These are phyloP conservation scores for Ophthalmolycus amberensis DNA, from an alignment of 2,113 vertebrate genomes.

Conservation along the genomic window DNA sequence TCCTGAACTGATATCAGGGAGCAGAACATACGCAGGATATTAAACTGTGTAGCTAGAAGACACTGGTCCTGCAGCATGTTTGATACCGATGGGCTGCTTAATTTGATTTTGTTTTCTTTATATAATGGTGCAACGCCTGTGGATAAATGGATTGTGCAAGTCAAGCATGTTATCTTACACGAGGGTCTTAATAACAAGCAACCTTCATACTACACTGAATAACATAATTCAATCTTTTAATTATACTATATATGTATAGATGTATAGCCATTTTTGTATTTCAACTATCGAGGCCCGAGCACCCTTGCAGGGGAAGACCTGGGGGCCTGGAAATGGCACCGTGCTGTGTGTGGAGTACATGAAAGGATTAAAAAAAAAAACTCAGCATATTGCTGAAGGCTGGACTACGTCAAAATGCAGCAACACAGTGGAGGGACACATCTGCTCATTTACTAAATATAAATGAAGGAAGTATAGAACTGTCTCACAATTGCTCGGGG, in stretches of 20 bases:
- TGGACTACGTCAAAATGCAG: conserved; percentile 42
- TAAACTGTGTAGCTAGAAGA: conserved; percentile 9
- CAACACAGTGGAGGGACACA: conserved; percentile 50
- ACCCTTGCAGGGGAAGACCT: conserved; percentile 29
- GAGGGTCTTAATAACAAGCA: conserved; percentile 44
- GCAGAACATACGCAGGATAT: conserved; percentile 29
- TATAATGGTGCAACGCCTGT: conserved; percentile 18
- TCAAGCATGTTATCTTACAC: conserved; percentile 54
- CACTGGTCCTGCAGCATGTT: conserved; percentile 20
- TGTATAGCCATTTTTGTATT: conserved; percentile 15
- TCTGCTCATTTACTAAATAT: conserved; percentile 56
- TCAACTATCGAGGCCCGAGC: conserved; percentile 9
- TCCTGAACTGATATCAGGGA: conserved; percentile 42
- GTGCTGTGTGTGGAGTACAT: conserved; percentile 60
- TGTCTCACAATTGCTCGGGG: conserved; percentile 18
- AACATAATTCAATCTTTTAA: conserved; percentile 12
- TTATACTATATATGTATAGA: conserved; percentile 21
- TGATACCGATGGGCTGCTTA: conserved; percentile 17
- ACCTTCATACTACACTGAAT: conserved; percentile 34
- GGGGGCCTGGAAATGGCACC: conserved; percentile 50
- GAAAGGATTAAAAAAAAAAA: conserved; percentile 73
- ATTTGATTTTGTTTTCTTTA: conserved; percentile 34
- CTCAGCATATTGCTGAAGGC: conserved; percentile 65
- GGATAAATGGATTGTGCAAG: conserved; percentile 39
- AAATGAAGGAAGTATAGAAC: conserved; percentile 47